Evolutionary conservation across 2,888 invertebrate species (phyloP).

Genomic region (Trichopria drosophilae): DNA sequence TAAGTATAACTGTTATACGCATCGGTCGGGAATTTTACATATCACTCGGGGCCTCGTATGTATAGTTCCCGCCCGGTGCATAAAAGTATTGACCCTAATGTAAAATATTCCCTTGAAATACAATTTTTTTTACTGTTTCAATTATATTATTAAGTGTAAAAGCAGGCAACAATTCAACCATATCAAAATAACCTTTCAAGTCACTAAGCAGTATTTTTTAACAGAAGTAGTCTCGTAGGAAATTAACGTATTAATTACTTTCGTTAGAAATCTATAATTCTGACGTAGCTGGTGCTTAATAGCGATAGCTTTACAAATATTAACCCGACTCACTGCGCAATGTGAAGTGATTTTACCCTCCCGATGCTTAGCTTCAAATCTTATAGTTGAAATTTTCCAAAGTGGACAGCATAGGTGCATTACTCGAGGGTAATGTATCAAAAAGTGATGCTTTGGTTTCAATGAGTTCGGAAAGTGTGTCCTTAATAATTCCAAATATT

Average conservation of each 20-base stretch:
- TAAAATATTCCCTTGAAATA: background rate
- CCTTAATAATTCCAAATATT: too few relatives aligned
- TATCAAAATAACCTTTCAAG: too few relatives aligned
- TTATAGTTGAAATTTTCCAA: slow-evolving; percentile 27
- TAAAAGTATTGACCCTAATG: background rate
- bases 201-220: too few relatives aligned
- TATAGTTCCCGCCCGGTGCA: too few relatives aligned
- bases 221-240: background rate
- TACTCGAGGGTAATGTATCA: slow-evolving; percentile 30
- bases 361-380: slow-evolving; percentile 31
- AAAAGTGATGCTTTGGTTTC: slow-evolving; percentile 35
- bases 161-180: background rate
- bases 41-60: too few relatives aligned
- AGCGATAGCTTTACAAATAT: slow-evolving; percentile 30
- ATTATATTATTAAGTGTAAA: background rate
- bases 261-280: slow-evolving; percentile 26
- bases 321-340: slow-evolving; percentile 23
- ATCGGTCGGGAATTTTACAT: too few relatives aligned
- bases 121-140: background rate
- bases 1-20: too few relatives aligned
- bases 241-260: background rate
- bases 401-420: slow-evolving; percentile 32
- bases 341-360: slow-evolving; percentile 29
- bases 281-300: slow-evolving; percentile 30
- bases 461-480: too few relatives aligned